A percentile compares a stretch with the other conserved stretches of the same genome.
Conservation (phyloP, 2,888 invertebrate genomes). For the Ctenicera cuprea region DNA sequence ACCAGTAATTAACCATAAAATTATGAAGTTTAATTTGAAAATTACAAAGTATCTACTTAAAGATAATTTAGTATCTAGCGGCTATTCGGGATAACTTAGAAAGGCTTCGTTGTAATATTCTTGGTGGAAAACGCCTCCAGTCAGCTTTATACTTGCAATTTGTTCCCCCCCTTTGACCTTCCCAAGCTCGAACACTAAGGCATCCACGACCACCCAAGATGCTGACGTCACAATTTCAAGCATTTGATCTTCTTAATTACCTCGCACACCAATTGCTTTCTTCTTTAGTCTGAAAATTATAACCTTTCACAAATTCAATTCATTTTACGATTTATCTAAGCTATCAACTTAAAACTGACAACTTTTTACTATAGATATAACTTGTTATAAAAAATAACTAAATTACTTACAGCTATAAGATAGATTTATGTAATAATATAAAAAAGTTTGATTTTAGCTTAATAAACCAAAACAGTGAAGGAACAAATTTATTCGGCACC, state of each 20-base stretch:
- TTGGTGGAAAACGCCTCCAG: slow-evolving; percentile 46
- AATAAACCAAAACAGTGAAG: background rate
- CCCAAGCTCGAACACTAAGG: slow-evolving; percentile 46
- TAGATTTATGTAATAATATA: background rate
- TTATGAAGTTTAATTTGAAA: slow-evolving; percentile 40
- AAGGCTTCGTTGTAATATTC: slow-evolving; percentile 41
- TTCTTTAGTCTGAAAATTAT: slow-evolving; percentile 63
- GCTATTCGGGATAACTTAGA: slow-evolving; percentile 39
- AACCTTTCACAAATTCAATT: slow-evolving; percentile 49
- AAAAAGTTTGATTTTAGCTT: background rate
- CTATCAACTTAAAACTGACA: slow-evolving; percentile 18
- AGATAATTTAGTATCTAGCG: slow-evolving; percentile 42
- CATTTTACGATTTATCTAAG: slow-evolving; percentile 47
- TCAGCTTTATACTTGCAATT: slow-evolving; percentile 60
- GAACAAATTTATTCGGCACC: no score
- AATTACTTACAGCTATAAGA: slow-evolving; percentile 14
- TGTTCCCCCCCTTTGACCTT: slow-evolving; percentile 59
- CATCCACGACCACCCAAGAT: slow-evolving; percentile 65
- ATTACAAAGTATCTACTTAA: slow-evolving; percentile 44
- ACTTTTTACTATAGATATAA: background rate
- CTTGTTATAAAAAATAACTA: slow-evolving; percentile 18
- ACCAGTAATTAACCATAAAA: slow-evolving; percentile 32
- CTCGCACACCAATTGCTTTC: slow-evolving; percentile 62
- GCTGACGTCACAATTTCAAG: slow-evolving; percentile 64
- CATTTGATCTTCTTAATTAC: slow-evolving; percentile 65